A percentile compares a stretch with the other conserved stretches of the same genome.
phyloP scores from a whole-genome alignment of 2,113 vertebrate species.

The Datnioides undecimradiatus region DNA sequence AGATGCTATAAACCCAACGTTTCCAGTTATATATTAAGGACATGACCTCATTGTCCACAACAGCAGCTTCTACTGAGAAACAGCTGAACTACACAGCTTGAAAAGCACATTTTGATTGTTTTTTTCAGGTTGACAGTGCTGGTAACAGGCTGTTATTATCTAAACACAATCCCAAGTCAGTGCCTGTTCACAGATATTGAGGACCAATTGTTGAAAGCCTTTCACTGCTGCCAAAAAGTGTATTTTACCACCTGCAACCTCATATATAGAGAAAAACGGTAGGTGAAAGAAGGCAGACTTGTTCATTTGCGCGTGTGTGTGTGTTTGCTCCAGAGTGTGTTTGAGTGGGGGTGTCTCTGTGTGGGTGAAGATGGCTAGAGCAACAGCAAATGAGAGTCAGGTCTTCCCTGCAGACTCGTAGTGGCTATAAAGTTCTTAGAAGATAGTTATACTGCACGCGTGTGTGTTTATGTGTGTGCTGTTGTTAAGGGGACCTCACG shows the following conservation, averaged over 20 bases:
- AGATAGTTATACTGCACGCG: background rate
- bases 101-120: background rate
- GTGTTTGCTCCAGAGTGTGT: background rate
- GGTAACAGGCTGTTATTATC: slow-evolving; percentile 10
- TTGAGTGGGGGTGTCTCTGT: slow-evolving; percentile 27
- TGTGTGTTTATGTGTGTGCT: slow-evolving; percentile 1
- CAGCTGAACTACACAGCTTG: background rate
- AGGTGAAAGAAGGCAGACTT: slow-evolving; percentile 12
- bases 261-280: background rate
- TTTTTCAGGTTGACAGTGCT: background rate
- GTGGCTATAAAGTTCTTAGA: slow-evolving; percentile 24
- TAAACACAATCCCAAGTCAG: background rate
- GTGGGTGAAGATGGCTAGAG: slow-evolving; percentile 43
- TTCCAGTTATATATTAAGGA: background rate
- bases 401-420: slow-evolving; percentile 48
- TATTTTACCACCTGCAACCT: slow-evolving; percentile 31
- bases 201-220: background rate
- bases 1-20: too few species aligned
- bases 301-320: slow-evolving; percentile 20
- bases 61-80: background rate
- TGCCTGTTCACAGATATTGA: slow-evolving; percentile 11
- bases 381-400: slow-evolving; percentile 45
- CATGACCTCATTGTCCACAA: background rate
- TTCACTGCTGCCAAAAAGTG: slow-evolving; percentile 11
- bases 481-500: slow-evolving; percentile 8